Evolutionary conservation across 2,888 invertebrate species (phyloP), one percentile per base, ranked within the genome.

Genomic region (Drosophila flavopinicola): DNA sequence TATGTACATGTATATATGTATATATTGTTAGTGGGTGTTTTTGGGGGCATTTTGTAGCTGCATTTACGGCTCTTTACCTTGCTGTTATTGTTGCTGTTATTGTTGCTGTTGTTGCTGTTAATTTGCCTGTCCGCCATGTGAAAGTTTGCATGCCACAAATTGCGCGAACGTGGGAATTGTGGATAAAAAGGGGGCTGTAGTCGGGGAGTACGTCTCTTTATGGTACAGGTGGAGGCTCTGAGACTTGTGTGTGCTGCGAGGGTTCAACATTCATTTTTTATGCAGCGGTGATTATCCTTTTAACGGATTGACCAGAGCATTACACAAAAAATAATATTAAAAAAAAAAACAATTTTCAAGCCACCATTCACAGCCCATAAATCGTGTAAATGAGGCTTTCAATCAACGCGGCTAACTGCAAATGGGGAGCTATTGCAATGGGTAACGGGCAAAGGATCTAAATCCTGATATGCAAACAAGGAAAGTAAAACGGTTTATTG

Each of bases 91-190:
- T 60, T 66, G 52, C 32, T 65, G 58, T 35, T 57, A 63, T 20
- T 53, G 20, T 20, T 20, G 20, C 4, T 41, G 57, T 35, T 61
- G 53, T 33, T 63, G 63, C 59, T 73, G 78, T 77, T 78, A 78
- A 75, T 77, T 75, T 75, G 75, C 51, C 69, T 77, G 75, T 54
- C 53, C 49, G 52, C 73, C 87, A 85, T 82, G 87, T 82, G 80
- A 82, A 82, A 82, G 80, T 82, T 80, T 78, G 82, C 85, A 85
- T 80, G 80, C 87, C 83, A 66, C 87, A 82, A 80, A 80, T 86
- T 86, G 85, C 85, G 51, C 75, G 44, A 66, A 79, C 77, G 73
- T 79, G 86, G 66, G 68, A 83, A 77, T 65, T 20, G 56, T 29
- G 48, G 54, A n/a, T 15, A n/a, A n/a, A n/a, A n/a, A 3, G 7